phyloP scores from a whole-genome alignment of 2,888 invertebrate species.

The Rhamnusium bicolor region DNA sequence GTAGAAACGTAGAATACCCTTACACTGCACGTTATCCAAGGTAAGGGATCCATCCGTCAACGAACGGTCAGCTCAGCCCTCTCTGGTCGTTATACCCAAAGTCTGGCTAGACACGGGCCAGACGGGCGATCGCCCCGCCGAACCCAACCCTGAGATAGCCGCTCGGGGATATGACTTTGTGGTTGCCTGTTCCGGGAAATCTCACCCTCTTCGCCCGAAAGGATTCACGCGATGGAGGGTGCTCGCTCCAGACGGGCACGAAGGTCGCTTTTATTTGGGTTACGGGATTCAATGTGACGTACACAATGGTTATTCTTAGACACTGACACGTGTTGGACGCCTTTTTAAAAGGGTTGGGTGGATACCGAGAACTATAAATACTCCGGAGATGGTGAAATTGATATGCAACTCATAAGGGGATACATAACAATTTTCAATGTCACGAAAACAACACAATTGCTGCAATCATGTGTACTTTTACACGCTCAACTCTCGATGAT shows the following conservation, averaged over 20 bases:
- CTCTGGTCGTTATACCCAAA: conserved; percentile 46
- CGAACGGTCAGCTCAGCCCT: conserved; percentile 51
- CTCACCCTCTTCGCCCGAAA: conserved; percentile 63
- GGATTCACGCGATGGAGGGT: conserved; percentile 61
- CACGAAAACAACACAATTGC: not conserved
- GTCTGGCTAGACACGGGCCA: conserved; percentile 66
- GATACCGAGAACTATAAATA: conserved; percentile 7
- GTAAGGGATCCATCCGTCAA: conserved; percentile 63
- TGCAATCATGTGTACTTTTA: not conserved
- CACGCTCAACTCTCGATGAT: not conserved
- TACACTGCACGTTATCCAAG: conserved; percentile 62
- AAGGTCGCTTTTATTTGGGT: conserved; percentile 62
- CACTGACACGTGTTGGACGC: conserved; percentile 23
- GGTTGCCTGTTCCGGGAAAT: conserved; percentile 61
- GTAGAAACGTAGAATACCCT: conserved; percentile 50
- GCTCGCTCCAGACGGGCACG: conserved; percentile 46
- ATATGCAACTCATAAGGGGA: not conserved
- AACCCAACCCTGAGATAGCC: conserved; percentile 57
- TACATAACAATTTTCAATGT: not conserved
- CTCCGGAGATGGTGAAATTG: not conserved
- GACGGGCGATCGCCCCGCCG: conserved; percentile 48
- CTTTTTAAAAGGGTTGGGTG: conserved; percentile 3
- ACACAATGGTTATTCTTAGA: conserved; percentile 60
- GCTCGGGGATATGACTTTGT: conserved; percentile 65
- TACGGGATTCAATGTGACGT: conserved; percentile 56